These are phyloP conservation scores for Pseudococcus longispinus DNA, from an alignment of 2,888 invertebrate species.

Conservation along the genomic window DNA sequence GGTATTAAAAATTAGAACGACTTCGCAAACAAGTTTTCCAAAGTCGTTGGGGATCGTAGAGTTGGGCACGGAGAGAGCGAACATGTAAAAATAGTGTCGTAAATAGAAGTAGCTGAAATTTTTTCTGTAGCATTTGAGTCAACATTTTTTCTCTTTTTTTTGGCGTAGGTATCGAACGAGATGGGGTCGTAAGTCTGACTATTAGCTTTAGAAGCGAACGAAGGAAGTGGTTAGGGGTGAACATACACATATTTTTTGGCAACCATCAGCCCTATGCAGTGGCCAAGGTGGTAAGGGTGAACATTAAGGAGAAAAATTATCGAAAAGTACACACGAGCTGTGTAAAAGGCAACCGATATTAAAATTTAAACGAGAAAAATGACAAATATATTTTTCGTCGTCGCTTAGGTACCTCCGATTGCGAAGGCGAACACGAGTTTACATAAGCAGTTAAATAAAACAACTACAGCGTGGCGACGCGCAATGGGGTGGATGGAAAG, in stretches of 20 bases:
- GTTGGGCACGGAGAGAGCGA: neutral
- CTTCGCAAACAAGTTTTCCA: neutral
- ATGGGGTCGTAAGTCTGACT: neutral
- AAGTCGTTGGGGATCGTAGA: neutral
- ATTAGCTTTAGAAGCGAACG: neutral
- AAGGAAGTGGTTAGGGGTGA: neutral
- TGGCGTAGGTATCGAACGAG: neutral
- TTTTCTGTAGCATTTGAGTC: neutral
- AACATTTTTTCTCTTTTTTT: neutral
- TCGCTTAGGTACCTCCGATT: neutral
- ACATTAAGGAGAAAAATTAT: slow-evolving; percentile 14
- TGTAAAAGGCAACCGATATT: neutral
- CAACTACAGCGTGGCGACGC: neutral
- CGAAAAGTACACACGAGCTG: slow-evolving; percentile 1
- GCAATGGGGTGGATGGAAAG: neutral
- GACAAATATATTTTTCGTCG: slow-evolving; percentile 29
- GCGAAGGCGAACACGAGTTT: slow-evolving; percentile 23
- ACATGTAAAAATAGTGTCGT: neutral
- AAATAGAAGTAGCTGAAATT: neutral
- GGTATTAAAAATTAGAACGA: slow-evolving; percentile 14
- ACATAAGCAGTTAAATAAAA: slow-evolving; percentile 43
- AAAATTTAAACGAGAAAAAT: slow-evolving; percentile 40
- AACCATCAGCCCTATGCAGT: neutral
- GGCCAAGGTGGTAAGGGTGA: neutral
- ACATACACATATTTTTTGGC: neutral